Evolutionary conservation across 2,113 vertebrate genomes (phyloP).

Genomic region (Percopsis transmontana): DNA sequence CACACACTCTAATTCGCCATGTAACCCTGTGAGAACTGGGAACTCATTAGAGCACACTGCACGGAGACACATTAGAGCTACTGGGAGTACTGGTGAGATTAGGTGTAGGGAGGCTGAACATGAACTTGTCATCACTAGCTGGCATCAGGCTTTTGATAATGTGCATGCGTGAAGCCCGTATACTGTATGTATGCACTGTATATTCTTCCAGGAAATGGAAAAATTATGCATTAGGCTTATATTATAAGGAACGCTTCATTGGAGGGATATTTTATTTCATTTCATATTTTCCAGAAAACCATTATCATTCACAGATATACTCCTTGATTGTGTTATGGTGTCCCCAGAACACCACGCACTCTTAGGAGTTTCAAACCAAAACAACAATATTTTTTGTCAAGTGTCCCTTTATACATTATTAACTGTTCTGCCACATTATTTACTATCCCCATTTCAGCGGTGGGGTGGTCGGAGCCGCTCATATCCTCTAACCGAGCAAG

Average conservation of each 20-base stretch:
- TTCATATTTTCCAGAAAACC: background rate
- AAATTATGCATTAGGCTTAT: background rate
- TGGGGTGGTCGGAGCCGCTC: slow-evolving; percentile 32
- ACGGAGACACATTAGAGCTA: slow-evolving; percentile 14
- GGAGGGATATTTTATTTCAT: slow-evolving; percentile 3
- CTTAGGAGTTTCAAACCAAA: too few relatives aligned
- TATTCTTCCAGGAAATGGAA: background rate
- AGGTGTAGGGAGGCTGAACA: background rate
- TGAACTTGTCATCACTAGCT: slow-evolving; percentile 10
- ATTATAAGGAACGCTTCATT: too few relatives aligned
- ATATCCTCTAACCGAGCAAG: slow-evolving; percentile 22
- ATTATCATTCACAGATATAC: too few relatives aligned
- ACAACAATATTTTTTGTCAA: too few relatives aligned
- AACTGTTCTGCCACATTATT: slow-evolving; percentile 20
- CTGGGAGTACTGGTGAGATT: slow-evolving; percentile 8
- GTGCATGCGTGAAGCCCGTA: background rate
- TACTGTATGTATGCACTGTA: background rate
- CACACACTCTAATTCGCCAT: too few relatives aligned
- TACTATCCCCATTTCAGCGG: slow-evolving; percentile 24
- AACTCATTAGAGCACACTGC: slow-evolving; percentile 39
- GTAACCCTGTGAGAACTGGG: slow-evolving; percentile 38
- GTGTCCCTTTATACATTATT: slow-evolving; percentile 6
- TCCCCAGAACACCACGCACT: too few relatives aligned
- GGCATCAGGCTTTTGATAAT: background rate
- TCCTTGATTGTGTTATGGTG: too few relatives aligned